phyloP scores from a whole-genome alignment of 2,888 invertebrate species.

The Sialis lutaria region DNA sequence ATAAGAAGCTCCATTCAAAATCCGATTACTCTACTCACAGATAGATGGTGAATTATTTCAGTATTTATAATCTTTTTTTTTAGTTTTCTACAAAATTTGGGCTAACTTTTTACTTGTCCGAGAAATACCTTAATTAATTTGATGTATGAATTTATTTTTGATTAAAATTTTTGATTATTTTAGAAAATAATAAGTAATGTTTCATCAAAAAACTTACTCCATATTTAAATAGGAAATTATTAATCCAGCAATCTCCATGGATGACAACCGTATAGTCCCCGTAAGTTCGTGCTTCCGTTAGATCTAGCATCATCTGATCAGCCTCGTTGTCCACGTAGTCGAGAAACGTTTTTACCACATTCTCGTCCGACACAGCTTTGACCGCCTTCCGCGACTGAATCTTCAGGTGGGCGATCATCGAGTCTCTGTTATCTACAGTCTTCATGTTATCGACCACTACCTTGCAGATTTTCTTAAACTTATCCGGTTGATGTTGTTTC shows the following conservation, averaged over 20 bases:
- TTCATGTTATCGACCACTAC: neutral
- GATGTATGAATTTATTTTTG: no score
- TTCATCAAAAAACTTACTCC: conserved; percentile 11
- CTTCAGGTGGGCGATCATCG: neutral
- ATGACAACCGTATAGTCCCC: conserved; percentile 10
- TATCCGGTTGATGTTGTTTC: neutral
- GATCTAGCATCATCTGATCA: neutral
- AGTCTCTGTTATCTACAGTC: neutral
- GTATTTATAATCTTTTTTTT: no score
- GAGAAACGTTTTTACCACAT: conserved; percentile 5
- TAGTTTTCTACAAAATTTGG: no score
- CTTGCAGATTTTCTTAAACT: neutral
- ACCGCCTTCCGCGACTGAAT: neutral
- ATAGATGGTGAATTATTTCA: no score
- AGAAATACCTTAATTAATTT: no score
- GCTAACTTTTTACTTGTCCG: no score
- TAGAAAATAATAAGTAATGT: no score
- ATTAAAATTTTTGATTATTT: no score
- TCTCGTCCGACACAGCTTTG: neutral
- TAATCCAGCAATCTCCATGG: conserved; percentile 19
- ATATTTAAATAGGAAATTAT: conserved; percentile 19
- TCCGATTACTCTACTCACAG: no score
- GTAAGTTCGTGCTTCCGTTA: neutral
- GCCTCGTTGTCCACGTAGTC: neutral
- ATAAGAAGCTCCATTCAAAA: no score